A percentile compares a stretch with the other conserved stretches of the same genome.
These are phyloP conservation scores for Semicossyphus pulcher DNA, from an alignment of 2,113 vertebrate genomes.

Conservation along the genomic window DNA sequence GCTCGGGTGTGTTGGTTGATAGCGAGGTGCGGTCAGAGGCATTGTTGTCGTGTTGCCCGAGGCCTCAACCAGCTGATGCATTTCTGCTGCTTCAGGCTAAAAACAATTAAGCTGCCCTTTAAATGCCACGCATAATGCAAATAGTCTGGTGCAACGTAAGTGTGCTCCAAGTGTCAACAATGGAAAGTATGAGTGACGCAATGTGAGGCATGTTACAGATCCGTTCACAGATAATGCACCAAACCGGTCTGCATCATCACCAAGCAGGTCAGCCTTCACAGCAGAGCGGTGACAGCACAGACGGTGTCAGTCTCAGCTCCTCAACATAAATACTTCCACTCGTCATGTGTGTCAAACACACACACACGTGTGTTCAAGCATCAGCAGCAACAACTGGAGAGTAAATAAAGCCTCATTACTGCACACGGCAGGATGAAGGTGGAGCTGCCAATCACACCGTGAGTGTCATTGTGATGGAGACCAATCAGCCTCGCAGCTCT, in stretches of 20 bases:
- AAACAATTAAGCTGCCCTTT: background rate
- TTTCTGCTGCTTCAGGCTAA: background rate
- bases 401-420: too few species aligned
- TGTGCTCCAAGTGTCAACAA: background rate
- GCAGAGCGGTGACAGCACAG: too few species aligned
- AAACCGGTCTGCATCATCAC: background rate
- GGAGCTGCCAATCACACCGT: too few species aligned
- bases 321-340: too few species aligned
- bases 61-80: background rate
- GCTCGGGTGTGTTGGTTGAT: background rate
- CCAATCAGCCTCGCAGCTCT: too few species aligned
- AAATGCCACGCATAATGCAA: background rate
- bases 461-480: too few species aligned
- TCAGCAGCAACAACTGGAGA: too few species aligned
- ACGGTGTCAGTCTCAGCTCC: too few species aligned
- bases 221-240: background rate
- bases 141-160: background rate
- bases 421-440: too few species aligned
- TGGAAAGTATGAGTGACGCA: background rate
- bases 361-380: too few species aligned
- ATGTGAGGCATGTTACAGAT: background rate
- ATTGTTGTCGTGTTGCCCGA: background rate
- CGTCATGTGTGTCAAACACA: too few species aligned
- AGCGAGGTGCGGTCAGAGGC: background rate
- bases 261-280: too few species aligned